Base-by-base conservation (phyloP, 2,888 invertebrate genomes). In the Lasiommata megera region DNA sequence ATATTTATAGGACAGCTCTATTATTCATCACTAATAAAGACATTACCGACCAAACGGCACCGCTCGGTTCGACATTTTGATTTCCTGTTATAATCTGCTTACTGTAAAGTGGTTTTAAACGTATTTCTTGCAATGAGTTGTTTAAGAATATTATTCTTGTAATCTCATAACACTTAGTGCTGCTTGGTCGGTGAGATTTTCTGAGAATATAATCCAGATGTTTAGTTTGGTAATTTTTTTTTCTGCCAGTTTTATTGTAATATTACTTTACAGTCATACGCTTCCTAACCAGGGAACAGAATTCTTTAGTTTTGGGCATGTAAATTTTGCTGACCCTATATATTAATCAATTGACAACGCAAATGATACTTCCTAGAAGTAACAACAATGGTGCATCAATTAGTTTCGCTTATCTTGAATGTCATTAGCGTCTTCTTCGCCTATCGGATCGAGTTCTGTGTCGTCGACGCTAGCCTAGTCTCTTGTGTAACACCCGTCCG, bases 291-390 rank as follows among this genome's bases (percentile, higher is more conserved):
- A 82, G 85, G 90, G 88, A 85, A 83, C 77, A 82, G 84, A 81
- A 77, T 82, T 87, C 78, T 84, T 86, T 88, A 87, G 85, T 86
- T 84, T 87, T 88, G 84, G 87, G 90, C 90, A 90, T 90, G 90
- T 86, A 80, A 79, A 85, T 82, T 87, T 83, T 78, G 85, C 88
- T 88, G 86, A 81, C 76, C 79, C 82, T 82, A 79, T 79, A 79
- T 77, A 78, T 82, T 77, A 73, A 71, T 76, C 66, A 67, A 69
- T 76, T 72, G 64, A 75, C 75, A 77, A 79, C 75, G 73, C 76
- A 74, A 72, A 67, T 76, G 76, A 76, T 77, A 77, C 80, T 78
- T 73, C 74, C 73, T 84, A 84, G 82, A 79, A 77, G 80, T 84
- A 81, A 80, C 72, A 81, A 82, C 72, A 82, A 81, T 81, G 88